These are phyloP conservation scores for Xenopus tropicalis DNA, from an alignment of 2,113 vertebrate genomes.

Conservation along the genomic window DNA sequence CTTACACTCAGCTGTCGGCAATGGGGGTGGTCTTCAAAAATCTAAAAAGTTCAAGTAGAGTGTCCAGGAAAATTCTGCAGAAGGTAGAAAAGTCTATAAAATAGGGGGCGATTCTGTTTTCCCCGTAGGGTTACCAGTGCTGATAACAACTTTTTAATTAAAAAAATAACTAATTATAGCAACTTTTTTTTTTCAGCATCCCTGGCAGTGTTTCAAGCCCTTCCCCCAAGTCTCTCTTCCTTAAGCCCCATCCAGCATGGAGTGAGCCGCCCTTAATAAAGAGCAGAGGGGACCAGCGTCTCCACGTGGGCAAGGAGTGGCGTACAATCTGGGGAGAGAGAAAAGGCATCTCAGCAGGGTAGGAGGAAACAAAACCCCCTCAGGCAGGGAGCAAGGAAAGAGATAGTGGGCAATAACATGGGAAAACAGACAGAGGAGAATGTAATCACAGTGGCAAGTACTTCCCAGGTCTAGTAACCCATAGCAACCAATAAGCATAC, in stretches of 20 bases:
- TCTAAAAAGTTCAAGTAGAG: slow-evolving; percentile 38
- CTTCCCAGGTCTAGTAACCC: too few relatives aligned
- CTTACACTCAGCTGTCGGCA: neutral
- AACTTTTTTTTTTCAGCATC: slow-evolving; percentile 3
- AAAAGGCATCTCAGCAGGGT: neutral
- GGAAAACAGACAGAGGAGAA: too few relatives aligned
- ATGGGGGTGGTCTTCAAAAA: slow-evolving; percentile 4
- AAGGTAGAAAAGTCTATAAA: slow-evolving; percentile 42
- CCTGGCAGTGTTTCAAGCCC: slow-evolving; percentile 33
- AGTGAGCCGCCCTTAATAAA: neutral
- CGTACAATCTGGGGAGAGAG: slow-evolving; percentile 53
- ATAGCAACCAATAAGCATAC: too few relatives aligned
- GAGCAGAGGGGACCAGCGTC: neutral
- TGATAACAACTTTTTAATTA: neutral
- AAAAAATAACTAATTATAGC: slow-evolving; percentile 10
- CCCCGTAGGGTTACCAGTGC: neutral
- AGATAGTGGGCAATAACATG: neutral
- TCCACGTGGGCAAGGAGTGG: slow-evolving; percentile 43
- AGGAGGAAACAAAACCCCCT: neutral
- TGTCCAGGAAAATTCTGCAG: neutral
- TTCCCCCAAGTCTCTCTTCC: neutral
- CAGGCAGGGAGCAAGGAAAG: neutral
- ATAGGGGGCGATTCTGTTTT: neutral
- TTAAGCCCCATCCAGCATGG: slow-evolving; percentile 1
- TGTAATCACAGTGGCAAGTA: too few relatives aligned